Evolutionary conservation across 2,888 invertebrate species (phyloP).

Genomic region (Troides oblongomaculatus): DNA sequence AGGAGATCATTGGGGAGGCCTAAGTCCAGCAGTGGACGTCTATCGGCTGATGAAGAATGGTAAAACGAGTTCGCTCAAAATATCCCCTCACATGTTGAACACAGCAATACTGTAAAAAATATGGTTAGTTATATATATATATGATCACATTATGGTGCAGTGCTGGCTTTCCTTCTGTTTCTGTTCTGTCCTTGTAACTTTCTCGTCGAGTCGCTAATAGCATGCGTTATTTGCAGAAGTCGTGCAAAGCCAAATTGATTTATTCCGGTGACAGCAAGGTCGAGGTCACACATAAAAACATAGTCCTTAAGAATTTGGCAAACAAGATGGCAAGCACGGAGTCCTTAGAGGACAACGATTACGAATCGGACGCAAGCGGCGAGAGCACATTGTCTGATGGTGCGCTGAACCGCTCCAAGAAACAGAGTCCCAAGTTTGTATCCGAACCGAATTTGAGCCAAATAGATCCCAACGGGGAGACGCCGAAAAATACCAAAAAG

Average conservation of each 20-base stretch:
- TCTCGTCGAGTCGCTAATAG: slow-evolving; percentile 42
- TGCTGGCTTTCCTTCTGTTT: slow-evolving; percentile 41
- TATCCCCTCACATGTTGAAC: no score
- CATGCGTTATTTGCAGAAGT: slow-evolving; percentile 66
- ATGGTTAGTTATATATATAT: not conserved
- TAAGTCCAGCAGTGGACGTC: no score
- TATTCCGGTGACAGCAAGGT: slow-evolving; percentile 61
- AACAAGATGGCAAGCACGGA: slow-evolving; percentile 70
- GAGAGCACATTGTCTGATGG: slow-evolving; percentile 73
- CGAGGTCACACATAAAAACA: slow-evolving; percentile 69
- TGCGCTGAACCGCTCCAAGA: slow-evolving; percentile 57
- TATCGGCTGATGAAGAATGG: no score
- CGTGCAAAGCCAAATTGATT: slow-evolving; percentile 59
- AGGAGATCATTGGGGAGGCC: no score
- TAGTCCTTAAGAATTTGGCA: slow-evolving; percentile 69
- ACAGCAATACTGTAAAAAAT: no score
- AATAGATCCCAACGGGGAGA: slow-evolving; percentile 59
- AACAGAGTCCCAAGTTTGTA: slow-evolving; percentile 71
- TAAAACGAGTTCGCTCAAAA: no score
- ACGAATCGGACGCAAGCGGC: slow-evolving; percentile 68
- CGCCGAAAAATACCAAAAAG: slow-evolving; percentile 70
- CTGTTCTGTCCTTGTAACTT: slow-evolving; percentile 33
- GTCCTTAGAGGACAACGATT: slow-evolving; percentile 59
- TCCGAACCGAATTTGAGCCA: slow-evolving; percentile 73
- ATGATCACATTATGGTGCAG: slow-evolving; percentile 7